Evolutionary conservation across 2,113 vertebrate species (phyloP), one percentile per base, ranked within the genome.

Genomic region (Mirounga angustirostris): DNA sequence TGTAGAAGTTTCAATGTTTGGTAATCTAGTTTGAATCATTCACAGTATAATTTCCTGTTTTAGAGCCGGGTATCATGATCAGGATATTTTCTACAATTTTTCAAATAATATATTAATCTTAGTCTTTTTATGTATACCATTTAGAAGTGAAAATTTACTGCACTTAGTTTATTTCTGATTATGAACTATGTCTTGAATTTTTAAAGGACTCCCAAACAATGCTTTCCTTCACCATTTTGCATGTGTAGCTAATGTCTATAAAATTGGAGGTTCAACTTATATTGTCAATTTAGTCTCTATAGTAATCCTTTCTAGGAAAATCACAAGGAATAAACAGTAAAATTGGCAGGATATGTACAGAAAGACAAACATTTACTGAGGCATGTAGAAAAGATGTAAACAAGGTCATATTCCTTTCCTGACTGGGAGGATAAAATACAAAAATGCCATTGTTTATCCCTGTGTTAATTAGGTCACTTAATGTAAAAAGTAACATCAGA

Each of bases 31-130:
- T 54, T 89, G 54, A 91, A 91, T 74, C 2, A 40, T 76, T 80
- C 81, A 6, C 4, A 91, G 80, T 36, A 80, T 8, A 89, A 81
- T 93, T 79, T 65, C 10, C 36, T 89, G 15, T 61, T 81, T 76
- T 74, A 2, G 21, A 94, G 26, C 4, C 11, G 28, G 21, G 21
- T 92, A 21, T 76, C 52, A 89, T 85, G 73, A 95, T 84, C n/a
- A 19, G 30, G 26, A 50, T 76, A 13, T 15, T 33, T 61, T 95
- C 90, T 91, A 30, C 14, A 67, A 67, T 30, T 79, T 88, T 89
- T 88, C 76, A 96, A 86, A 58, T 80, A 93, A 93, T 3, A 73
- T 65, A 46, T 71, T 61, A 93, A 58, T 65, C 7, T 93, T 90
- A 22, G 8, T 19, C 24, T 24, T 91, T 89, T 78, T 73, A 88